These are phyloP conservation scores for Hydrozoanthus gracilis DNA, from an alignment of 92 coral and sea anemone species.

Conservation along the genomic window DNA sequence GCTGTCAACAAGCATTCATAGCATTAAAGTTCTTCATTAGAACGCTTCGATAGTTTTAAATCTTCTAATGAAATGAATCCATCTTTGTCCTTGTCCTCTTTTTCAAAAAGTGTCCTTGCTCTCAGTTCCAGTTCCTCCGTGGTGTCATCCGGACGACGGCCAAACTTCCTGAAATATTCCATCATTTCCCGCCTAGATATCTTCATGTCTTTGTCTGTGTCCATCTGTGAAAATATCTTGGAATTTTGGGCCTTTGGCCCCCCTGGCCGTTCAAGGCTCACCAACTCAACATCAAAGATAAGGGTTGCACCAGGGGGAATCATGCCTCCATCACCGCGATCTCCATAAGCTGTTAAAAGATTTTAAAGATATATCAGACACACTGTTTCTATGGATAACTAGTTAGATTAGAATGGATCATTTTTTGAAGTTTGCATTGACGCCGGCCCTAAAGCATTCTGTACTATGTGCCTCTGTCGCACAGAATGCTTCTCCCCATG, in stretches of 20 bases:
- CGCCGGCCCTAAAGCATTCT: too few relatives aligned
- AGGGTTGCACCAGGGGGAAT: slow-evolving; percentile 39
- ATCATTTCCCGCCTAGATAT: slow-evolving; percentile 34
- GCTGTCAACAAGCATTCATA: too few relatives aligned
- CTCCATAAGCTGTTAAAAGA: slow-evolving; percentile 27
- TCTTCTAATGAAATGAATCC: slow-evolving; percentile 28
- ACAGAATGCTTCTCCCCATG: too few relatives aligned
- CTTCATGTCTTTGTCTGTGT: slow-evolving; percentile 24
- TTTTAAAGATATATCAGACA: not conserved
- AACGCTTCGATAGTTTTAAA: slow-evolving; percentile 14
- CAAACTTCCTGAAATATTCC: slow-evolving; percentile 16
- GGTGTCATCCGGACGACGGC: slow-evolving; percentile 18
- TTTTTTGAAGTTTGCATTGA: too few relatives aligned
- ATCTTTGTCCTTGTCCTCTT: slow-evolving; percentile 33
- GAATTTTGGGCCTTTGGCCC: not conserved
- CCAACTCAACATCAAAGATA: slow-evolving; percentile 33
- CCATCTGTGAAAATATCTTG: slow-evolving; percentile 5
- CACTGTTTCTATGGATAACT: too few relatives aligned
- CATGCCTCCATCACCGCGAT: slow-evolving; percentile 41
- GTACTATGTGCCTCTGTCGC: too few relatives aligned
- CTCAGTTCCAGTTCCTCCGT: not conserved
- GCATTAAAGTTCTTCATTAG: slow-evolving; percentile 14
- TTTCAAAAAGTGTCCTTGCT: slow-evolving; percentile 17
- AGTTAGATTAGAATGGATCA: too few relatives aligned
- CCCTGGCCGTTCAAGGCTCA: slow-evolving; percentile 17